Evolutionary conservation across 2,888 invertebrate species (phyloP).

Genomic region (Camponotus fellah): DNA sequence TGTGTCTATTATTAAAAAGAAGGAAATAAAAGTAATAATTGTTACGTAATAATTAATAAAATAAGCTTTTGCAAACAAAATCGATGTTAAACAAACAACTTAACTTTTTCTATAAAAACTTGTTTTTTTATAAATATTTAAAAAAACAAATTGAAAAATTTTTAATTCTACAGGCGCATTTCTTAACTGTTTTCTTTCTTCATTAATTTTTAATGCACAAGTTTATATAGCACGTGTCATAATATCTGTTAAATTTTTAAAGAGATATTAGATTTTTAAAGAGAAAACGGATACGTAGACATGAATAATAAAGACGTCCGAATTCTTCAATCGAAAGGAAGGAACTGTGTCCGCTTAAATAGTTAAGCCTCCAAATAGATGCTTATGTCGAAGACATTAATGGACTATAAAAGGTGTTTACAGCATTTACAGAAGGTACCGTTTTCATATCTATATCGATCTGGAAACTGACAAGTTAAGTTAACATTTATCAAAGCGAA

Average conservation of each 20-base stretch:
- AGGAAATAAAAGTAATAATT: background rate
- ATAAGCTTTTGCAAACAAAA: background rate
- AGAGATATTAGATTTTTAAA: background rate
- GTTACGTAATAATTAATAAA: background rate
- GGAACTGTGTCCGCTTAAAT: background rate
- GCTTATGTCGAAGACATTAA: background rate
- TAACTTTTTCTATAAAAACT: background rate
- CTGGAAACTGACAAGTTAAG: background rate
- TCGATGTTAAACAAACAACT: background rate
- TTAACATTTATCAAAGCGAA: background rate
- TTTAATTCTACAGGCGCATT: background rate
- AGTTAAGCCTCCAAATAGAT: background rate
- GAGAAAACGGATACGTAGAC: too few species aligned
- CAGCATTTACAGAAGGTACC: background rate
- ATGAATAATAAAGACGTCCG: background rate
- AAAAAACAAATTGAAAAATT: background rate
- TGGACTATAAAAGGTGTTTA: background rate
- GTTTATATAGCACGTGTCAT: background rate
- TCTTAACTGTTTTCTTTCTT: background rate
- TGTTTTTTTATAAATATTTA: background rate
- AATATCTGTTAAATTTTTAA: background rate
- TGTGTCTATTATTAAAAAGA: background rate
- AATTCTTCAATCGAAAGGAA: background rate
- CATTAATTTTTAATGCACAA: background rate
- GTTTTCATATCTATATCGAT: slow-evolving; percentile 3